phyloP scores from a whole-genome alignment of 2,888 invertebrate species.

The Hyppa rectilinea region DNA sequence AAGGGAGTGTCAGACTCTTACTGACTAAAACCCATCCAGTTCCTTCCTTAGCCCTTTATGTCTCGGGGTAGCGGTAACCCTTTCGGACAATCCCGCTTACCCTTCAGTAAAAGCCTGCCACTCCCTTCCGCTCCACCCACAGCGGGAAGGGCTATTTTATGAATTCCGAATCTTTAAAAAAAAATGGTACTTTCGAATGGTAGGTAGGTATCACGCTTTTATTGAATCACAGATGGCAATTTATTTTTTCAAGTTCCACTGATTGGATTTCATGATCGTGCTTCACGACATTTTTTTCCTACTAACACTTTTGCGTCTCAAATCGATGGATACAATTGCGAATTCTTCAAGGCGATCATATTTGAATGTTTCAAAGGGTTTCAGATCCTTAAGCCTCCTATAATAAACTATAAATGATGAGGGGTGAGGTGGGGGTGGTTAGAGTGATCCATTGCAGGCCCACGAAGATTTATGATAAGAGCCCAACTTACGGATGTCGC shows the following conservation, averaged over 20 bases:
- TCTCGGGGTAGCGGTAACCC: too few relatives aligned
- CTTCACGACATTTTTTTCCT: conserved; percentile 20
- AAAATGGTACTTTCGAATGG: too few relatives aligned
- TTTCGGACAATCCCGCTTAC: too few relatives aligned
- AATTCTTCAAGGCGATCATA: conserved; percentile 19
- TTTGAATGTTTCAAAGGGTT: conserved; percentile 69
- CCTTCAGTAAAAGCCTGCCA: too few relatives aligned
- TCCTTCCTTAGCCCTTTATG: too few relatives aligned
- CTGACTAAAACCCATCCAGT: too few relatives aligned
- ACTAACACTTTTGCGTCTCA: conserved; percentile 19
- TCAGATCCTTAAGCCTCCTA: conserved; percentile 75
- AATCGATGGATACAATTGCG: conserved; percentile 20
- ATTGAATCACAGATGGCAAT: conserved; percentile 24
- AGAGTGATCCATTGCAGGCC: conserved; percentile 77
- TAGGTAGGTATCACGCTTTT: neutral
- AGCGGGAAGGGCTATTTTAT: too few relatives aligned
- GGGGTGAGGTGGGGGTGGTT: conserved; percentile 69
- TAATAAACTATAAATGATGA: conserved; percentile 83
- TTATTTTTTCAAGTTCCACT: conserved; percentile 35
- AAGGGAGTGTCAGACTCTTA: too few relatives aligned
- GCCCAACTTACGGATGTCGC: conserved; percentile 81
- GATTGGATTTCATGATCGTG: conserved; percentile 38
- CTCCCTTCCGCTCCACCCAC: too few relatives aligned
- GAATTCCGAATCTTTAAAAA: too few relatives aligned
- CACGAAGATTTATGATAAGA: conserved; percentile 83